Conservation (phyloP, 2,888 invertebrate species). For the Thereva nobilitata region DNA sequence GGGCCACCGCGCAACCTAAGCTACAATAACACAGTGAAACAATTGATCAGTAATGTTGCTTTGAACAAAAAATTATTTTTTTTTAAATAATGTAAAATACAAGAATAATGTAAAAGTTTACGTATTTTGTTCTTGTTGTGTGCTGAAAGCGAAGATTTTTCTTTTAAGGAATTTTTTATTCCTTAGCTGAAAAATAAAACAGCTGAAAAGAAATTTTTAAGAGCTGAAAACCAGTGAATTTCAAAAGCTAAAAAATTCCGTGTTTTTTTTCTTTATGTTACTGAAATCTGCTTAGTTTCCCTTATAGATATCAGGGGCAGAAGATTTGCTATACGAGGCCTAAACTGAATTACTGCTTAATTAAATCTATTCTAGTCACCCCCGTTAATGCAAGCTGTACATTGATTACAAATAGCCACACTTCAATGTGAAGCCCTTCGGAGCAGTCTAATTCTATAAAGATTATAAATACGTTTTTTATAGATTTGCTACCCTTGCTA, state of each 20-base stretch:
- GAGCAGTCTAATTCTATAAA: too few species aligned
- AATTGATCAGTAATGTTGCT: slow-evolving; percentile 39
- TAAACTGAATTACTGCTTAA: too few species aligned
- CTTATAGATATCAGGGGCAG: too few species aligned
- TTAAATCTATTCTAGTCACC: too few species aligned
- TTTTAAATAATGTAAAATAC: slow-evolving; percentile 16
- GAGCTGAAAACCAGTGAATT: slow-evolving; percentile 20
- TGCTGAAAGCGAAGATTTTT: slow-evolving; percentile 15
- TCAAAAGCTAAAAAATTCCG: slow-evolving; percentile 32
- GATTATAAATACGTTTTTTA: too few species aligned
- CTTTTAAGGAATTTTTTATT: slow-evolving; percentile 3
- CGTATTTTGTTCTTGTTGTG: slow-evolving; percentile 25
- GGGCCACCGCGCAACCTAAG: slow-evolving; percentile 41
- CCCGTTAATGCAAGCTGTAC: too few species aligned
- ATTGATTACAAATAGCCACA: too few species aligned
- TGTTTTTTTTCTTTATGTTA: too few species aligned
- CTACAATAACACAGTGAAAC: slow-evolving; percentile 43
- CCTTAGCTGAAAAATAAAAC: slow-evolving; percentile 42
- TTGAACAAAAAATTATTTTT: slow-evolving; percentile 7
- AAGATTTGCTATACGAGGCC: too few species aligned
- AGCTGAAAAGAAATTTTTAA: slow-evolving; percentile 40
- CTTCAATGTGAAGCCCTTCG: too few species aligned
- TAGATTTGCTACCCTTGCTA: too few species aligned
- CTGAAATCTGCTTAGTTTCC: too few species aligned
- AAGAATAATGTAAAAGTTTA: slow-evolving; percentile 24